Evolutionary conservation across 2,797 vertebrate genomes (phyloP).

Genomic region (Rhabdomys pumilio): DNA sequence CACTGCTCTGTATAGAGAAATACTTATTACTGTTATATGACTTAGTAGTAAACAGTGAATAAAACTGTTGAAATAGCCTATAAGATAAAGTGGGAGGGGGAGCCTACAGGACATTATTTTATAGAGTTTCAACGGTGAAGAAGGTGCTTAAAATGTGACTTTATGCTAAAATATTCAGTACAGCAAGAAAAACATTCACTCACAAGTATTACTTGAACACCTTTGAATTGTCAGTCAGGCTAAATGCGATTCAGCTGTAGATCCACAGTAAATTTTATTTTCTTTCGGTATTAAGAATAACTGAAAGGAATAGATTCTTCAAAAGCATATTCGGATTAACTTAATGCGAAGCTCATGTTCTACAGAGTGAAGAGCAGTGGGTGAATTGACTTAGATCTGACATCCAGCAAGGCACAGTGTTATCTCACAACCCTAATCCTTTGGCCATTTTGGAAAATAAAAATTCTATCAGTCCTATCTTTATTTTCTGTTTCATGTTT

Average conservation of each 20-base stretch:
- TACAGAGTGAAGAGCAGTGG: not conserved
- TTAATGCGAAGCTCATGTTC: not conserved
- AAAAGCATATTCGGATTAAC: not conserved
- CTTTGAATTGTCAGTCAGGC: not conserved
- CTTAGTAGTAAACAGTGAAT: not conserved
- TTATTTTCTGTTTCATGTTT: not conserved
- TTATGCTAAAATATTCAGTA: constrained; percentile 7
- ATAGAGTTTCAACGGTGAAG: not conserved
- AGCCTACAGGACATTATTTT: not conserved
- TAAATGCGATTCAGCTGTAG: not conserved
- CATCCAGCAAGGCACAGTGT: not conserved
- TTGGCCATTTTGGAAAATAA: not conserved
- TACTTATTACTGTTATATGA: not conserved
- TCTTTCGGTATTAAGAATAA: not conserved
- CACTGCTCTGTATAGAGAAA: not conserved
- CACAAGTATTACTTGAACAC: not conserved
- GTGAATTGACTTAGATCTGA: not conserved
- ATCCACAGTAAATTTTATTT: not conserved
- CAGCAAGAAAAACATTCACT: not conserved
- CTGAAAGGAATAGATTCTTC: not conserved
- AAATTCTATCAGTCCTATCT: not conserved
- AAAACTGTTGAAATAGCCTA: not conserved
- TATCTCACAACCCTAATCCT: not conserved
- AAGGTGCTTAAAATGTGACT: not conserved
- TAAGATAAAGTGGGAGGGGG: not conserved